These are phyloP conservation scores for Apteryx mantelli DNA, from an alignment of 2,113 vertebrate species.

Conservation along the genomic window DNA sequence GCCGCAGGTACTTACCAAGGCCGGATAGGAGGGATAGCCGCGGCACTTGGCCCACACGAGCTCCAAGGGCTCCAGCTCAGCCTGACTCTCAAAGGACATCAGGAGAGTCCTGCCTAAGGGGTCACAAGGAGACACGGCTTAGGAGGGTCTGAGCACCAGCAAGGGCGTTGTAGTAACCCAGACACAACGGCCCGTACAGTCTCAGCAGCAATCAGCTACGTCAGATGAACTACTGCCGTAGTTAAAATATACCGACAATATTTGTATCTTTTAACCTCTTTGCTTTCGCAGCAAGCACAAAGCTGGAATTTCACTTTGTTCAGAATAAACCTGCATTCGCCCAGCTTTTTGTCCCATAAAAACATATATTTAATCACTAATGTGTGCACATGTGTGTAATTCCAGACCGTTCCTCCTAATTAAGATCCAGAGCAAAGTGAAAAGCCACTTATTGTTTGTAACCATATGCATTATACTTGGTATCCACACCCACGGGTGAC, in stretches of 20 bases:
- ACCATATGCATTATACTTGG: neutral
- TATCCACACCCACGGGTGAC: neutral
- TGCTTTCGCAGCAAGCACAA: neutral
- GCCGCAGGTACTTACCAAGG: slow-evolving; percentile 83
- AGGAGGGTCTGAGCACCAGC: neutral
- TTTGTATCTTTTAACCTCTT: neutral
- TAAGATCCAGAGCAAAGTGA: neutral
- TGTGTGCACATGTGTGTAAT: rapidly evolving
- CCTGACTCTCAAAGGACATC: slow-evolving; percentile 83
- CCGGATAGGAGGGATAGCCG: slow-evolving; percentile 98
- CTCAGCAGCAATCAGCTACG: neutral
- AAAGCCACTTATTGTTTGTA: neutral
- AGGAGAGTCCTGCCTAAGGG: slow-evolving; percentile 83
- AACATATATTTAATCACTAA: neutral
- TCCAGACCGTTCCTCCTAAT: neutral
- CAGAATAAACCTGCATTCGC: neutral
- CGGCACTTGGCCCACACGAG: slow-evolving; percentile 98
- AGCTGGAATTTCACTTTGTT: neutral
- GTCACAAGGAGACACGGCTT: slow-evolving; percentile 51
- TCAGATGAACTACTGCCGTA: neutral
- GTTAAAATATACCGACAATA: neutral
- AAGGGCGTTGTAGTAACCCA: neutral
- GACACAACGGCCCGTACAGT: rapidly evolving
- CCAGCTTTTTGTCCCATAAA: neutral
- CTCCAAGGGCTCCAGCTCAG: slow-evolving; percentile 91